A percentile compares a stretch with the other conserved stretches of the same genome.
These are phyloP conservation scores for Tylochromis polylepis DNA, from an alignment of 2,113 vertebrate species.

Conservation along the genomic window DNA sequence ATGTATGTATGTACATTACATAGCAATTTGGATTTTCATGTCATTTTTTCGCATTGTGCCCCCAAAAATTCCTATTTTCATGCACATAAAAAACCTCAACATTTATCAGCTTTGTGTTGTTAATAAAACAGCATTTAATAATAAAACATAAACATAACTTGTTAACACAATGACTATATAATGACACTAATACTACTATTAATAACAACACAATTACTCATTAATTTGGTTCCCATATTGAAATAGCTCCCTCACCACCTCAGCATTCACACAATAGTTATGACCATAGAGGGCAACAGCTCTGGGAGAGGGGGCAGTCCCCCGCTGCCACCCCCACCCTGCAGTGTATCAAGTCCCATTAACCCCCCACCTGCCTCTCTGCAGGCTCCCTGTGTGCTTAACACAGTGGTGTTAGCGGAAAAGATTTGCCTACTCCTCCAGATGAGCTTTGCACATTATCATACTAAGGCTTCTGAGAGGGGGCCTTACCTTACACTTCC, in stretches of 20 bases:
- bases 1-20: background rate
- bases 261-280: background rate
- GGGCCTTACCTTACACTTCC: conserved; percentile 34
- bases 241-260: background rate
- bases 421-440: conserved; percentile 67
- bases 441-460: conserved; percentile 78
- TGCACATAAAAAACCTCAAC: background rate
- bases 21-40: background rate
- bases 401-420: conserved; percentile 72
- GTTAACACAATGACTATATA: background rate
- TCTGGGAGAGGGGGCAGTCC: background rate
- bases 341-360: conserved; percentile 75
- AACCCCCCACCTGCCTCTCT: conserved; percentile 75
- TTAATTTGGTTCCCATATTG: background rate
- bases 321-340: conserved; percentile 9
- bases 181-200: background rate
- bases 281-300: conserved; percentile 1
- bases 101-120: background rate
- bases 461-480: conserved; percentile 62
- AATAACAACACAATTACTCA: background rate
- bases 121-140: background rate
- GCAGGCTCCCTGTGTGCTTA: conserved; percentile 78
- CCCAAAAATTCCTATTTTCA: background rate
- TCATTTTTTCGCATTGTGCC: background rate
- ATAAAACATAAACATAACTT: background rate